Conservation (phyloP, 2,797 vertebrate genomes). For the Naso thynnoides region DNA sequence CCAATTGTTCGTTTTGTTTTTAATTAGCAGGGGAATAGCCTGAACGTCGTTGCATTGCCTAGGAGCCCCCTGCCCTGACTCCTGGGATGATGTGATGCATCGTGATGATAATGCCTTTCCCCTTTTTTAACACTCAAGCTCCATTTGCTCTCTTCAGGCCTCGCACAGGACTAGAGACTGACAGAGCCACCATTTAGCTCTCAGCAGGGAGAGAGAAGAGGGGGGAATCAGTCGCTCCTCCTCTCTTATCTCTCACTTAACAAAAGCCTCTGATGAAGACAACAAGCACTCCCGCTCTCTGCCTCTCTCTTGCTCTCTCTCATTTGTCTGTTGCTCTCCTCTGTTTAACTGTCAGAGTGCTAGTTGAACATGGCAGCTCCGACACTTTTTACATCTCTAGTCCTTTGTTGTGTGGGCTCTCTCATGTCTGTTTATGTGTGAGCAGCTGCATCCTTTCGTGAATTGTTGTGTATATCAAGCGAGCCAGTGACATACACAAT, state of each 20-base stretch:
- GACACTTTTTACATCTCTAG: constrained; percentile 73
- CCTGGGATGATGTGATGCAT: constrained; percentile 56
- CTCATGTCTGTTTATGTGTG: constrained; percentile 32
- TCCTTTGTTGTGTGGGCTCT: constrained; percentile 66
- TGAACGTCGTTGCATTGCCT: constrained; percentile 12
- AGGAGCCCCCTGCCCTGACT: constrained; percentile 43
- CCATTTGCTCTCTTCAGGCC: constrained; percentile 71
- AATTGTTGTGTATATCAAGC: constrained; percentile 8
- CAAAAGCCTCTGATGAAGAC: constrained; percentile 82
- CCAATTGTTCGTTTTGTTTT: constrained; percentile 55
- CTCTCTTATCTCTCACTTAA: constrained; percentile 81
- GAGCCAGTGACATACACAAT: not conserved
- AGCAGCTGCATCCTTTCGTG: constrained; percentile 32
- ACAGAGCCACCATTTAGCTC: constrained; percentile 70
- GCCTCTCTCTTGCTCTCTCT: constrained; percentile 51
- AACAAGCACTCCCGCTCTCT: constrained; percentile 66
- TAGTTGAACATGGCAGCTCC: constrained; percentile 79
- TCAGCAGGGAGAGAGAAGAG: constrained; percentile 65
- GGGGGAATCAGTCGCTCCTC: constrained; percentile 59
- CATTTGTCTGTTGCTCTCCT: constrained; percentile 70
- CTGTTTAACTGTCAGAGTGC: constrained; percentile 72
- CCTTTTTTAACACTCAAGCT: constrained; percentile 64
- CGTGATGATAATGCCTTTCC: constrained; percentile 60
- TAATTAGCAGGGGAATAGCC: constrained; percentile 45
- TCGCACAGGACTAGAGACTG: constrained; percentile 39